Percentiles rank a stretch among this genome's conserved stretches.
Conservation (phyloP, 2,113 vertebrate species). For the Toxotes jaculatrix region DNA sequence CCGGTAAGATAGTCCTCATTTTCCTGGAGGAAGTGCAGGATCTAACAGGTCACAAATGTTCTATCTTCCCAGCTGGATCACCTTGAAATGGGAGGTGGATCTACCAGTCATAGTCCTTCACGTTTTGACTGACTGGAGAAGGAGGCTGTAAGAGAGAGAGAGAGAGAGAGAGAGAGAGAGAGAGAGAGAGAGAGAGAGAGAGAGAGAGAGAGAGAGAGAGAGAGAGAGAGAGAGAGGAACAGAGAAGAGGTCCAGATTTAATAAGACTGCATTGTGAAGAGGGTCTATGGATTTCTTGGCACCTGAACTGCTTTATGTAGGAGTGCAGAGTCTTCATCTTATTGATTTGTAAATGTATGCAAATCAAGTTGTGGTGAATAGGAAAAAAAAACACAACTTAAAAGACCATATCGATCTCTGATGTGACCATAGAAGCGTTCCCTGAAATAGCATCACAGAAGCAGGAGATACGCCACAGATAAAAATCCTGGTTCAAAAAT, state of each 20-base stretch:
- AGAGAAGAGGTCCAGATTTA: not conserved
- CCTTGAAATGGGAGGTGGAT: constrained; percentile 31
- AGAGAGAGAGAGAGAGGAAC: not conserved
- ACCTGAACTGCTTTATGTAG: not conserved
- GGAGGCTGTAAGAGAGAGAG: constrained; percentile 46
- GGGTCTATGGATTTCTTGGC: not conserved
- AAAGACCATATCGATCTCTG: not conserved
- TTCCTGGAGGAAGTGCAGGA: constrained; percentile 15
- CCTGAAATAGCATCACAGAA: no score
- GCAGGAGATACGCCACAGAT: no score
- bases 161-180: not conserved
- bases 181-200: not conserved
- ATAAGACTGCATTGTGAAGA: not conserved
- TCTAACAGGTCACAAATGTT: constrained; percentile 40
- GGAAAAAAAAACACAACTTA: not conserved
- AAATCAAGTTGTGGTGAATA: not conserved
- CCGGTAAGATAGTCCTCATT: constrained; percentile 90
- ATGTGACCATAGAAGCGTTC: no score
- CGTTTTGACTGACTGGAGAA: constrained; percentile 13
- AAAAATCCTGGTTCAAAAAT: no score
- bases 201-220: not conserved
- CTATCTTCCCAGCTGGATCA: constrained; percentile 68
- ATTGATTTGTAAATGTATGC: constrained; percentile 3
- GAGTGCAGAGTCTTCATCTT: not conserved
- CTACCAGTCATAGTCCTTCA: constrained; percentile 69